Conservation (phyloP, 1,140 invertebrate genomes). For the Eciton burchellii region DNA sequence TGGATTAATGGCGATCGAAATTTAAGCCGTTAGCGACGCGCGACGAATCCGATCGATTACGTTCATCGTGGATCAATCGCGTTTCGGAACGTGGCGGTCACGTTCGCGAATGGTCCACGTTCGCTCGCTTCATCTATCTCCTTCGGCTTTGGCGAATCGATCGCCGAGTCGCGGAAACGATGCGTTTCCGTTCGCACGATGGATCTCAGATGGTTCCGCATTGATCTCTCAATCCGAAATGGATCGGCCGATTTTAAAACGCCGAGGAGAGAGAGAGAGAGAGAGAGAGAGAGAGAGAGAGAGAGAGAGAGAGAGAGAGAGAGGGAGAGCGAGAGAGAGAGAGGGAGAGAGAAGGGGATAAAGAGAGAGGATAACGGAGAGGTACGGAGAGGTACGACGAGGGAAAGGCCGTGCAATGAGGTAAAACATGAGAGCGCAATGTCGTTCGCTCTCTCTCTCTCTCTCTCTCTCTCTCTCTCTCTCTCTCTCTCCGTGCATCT, state of each 20-base stretch:
- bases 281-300: no score
- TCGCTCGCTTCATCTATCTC: not conserved
- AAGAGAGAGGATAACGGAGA: slow-evolving; percentile 17
- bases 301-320: no score
- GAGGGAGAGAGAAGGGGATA: no score
- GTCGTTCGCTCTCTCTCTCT: slow-evolving; percentile 52
- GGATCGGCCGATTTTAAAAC: not conserved
- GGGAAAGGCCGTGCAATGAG: slow-evolving; percentile 63
- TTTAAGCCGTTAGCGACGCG: not conserved
- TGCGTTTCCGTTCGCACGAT: not conserved
- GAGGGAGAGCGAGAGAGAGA: no score
- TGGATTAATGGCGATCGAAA: slow-evolving; percentile 54
- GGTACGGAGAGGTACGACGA: slow-evolving; percentile 45
- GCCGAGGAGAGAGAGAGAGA: slow-evolving; percentile 15
- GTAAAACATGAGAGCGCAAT: slow-evolving; percentile 37
- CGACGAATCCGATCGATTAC: not conserved
- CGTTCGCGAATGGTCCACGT: no score
- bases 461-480: slow-evolving; percentile 53
- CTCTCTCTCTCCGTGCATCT: slow-evolving; percentile 62
- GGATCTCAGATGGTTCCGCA: no score
- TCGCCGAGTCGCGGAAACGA: no score
- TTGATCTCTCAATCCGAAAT: not conserved
- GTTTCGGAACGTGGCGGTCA: not conserved
- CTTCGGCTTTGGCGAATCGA: no score
- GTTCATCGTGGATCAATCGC: not conserved